These are phyloP conservation scores for Subanguina moxae DNA, from an alignment of 1,140 invertebrate species.

Conservation along the genomic window DNA sequence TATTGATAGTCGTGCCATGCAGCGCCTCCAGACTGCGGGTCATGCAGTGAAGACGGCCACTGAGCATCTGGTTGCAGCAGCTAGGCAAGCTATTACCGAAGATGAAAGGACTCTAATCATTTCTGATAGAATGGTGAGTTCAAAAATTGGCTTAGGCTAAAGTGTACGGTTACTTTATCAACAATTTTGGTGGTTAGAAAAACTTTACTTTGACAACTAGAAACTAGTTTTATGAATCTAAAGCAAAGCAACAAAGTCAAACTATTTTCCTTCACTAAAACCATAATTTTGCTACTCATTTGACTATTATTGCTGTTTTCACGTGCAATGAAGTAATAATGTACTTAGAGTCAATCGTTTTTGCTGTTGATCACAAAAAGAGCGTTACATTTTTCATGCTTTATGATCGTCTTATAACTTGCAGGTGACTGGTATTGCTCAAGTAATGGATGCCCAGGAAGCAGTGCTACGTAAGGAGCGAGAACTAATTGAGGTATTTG, in stretches of 20 bases:
- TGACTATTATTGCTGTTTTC: too few species aligned
- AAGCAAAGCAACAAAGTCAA: too few species aligned
- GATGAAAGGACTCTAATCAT: slow-evolving; percentile 82
- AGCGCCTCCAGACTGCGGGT: slow-evolving; percentile 83
- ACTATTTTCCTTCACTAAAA: too few species aligned
- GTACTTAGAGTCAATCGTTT: too few species aligned
- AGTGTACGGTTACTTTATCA: too few species aligned
- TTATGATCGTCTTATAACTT: background rate
- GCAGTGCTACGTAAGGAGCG: slow-evolving; percentile 86
- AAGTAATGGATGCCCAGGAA: slow-evolving; percentile 62
- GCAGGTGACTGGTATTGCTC: slow-evolving; percentile 28
- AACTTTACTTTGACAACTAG: too few species aligned
- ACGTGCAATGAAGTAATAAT: too few species aligned
- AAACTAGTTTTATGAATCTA: too few species aligned
- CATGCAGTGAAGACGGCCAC: slow-evolving; percentile 95
- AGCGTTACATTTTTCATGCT: background rate
- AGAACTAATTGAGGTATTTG: slow-evolving; percentile 69
- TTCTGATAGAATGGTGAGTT: slow-evolving; percentile 71
- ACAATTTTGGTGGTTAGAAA: too few species aligned
- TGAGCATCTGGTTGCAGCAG: slow-evolving; percentile 88
- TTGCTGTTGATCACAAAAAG: background rate
- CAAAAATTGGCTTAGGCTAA: background rate
- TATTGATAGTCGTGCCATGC: slow-evolving; percentile 83
- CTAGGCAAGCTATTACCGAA: slow-evolving; percentile 81
- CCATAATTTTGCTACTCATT: too few species aligned